phyloP scores from a whole-genome alignment of 2,888 invertebrate species.

The Eupeodes latifasciatus region DNA sequence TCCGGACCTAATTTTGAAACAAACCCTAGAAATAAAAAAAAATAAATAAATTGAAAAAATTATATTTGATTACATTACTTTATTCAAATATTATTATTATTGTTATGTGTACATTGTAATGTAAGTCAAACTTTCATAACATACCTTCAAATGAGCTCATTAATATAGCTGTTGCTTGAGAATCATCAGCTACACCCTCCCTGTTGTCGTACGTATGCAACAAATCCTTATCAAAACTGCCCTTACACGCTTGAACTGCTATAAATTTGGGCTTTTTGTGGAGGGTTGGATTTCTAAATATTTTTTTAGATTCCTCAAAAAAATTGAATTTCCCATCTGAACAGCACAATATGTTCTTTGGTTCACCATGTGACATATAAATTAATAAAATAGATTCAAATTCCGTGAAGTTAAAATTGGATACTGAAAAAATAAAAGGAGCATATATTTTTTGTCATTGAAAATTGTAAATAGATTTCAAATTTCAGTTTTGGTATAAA shows the following conservation, averaged over 20 bases:
- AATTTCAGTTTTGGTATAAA: no score
- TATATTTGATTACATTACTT: background rate
- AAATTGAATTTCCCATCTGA: conserved; percentile 27
- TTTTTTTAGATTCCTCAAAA: background rate
- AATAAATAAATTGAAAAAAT: background rate
- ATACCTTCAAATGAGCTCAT: conserved; percentile 33
- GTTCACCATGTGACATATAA: conserved; percentile 45
- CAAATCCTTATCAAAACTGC: background rate
- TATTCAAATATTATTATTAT: no score
- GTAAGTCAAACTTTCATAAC: background rate
- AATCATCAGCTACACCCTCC: background rate
- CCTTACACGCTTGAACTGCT: conserved; percentile 50
- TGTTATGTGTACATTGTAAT: no score
- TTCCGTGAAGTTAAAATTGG: conserved; percentile 4
- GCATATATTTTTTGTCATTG: no score
- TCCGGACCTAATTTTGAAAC: conserved; percentile 13
- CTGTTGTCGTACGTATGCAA: background rate
- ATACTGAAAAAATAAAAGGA: conserved; percentile 13
- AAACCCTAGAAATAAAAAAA: conserved; percentile 13
- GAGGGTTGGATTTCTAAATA: conserved; percentile 25
- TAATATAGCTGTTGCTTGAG: conserved; percentile 6
- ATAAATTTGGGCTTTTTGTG: conserved; percentile 28
- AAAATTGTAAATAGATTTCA: no score
- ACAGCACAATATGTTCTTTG: conserved; percentile 14
- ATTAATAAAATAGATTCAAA: conserved; percentile 24